Percentiles rank a stretch among this genome's conserved stretches.
phyloP scores from a whole-genome alignment of 2,113 vertebrate genomes.

The Thalassarche chlororhynchos region DNA sequence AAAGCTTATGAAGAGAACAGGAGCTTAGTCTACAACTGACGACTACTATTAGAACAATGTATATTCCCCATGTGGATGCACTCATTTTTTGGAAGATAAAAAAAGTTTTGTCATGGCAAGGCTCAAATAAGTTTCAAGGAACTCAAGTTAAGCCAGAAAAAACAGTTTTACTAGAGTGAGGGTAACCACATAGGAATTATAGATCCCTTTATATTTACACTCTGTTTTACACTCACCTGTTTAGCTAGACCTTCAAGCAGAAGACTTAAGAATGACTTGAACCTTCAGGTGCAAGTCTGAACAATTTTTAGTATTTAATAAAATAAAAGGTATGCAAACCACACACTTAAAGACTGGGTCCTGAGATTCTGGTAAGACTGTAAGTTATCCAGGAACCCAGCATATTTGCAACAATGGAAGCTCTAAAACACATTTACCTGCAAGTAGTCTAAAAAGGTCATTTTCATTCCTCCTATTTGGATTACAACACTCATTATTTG shows the following conservation, averaged over 20 bases:
- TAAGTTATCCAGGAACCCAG: neutral
- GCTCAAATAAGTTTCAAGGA: neutral
- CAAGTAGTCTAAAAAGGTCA: neutral
- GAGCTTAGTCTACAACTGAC: neutral
- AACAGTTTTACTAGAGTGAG: neutral
- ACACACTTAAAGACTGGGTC: neutral
- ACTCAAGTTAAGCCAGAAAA: neutral
- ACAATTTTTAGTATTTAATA: neutral
- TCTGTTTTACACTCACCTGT: neutral
- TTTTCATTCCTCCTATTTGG: neutral
- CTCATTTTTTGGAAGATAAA: neutral
- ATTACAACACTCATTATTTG: neutral
- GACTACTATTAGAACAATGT: neutral
- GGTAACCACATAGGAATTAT: neutral
- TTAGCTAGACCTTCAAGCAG: neutral
- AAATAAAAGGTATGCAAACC: neutral
- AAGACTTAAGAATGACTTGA: neutral
- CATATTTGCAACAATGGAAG: neutral
- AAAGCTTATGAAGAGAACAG: neutral
- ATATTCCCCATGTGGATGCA: neutral
- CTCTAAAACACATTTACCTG: neutral
- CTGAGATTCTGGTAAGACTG: neutral
- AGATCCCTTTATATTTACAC: neutral
- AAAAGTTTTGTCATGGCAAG: neutral
- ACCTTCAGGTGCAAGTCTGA: neutral